A percentile compares a stretch with the other conserved stretches of the same genome.
Conservation (phyloP, 2,888 invertebrate genomes). For the Cataglyphis altisquamis region DNA sequence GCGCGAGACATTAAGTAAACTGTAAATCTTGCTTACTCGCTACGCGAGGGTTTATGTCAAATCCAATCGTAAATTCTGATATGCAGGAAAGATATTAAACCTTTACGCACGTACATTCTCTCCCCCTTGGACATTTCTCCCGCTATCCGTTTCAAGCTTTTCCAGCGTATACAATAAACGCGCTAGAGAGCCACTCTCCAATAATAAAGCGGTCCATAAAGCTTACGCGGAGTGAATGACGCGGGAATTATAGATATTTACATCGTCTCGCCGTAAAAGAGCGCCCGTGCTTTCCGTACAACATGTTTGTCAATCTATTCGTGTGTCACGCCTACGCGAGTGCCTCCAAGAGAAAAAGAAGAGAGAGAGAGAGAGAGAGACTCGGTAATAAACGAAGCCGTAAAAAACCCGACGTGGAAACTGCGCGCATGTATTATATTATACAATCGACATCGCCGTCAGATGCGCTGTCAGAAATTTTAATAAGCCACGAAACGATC, state of each 20-base stretch:
- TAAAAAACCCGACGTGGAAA: slow-evolving; percentile 29
- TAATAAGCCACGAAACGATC: slow-evolving; percentile 65
- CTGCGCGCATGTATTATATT: not conserved
- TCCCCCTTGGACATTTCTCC: not conserved
- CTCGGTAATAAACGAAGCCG: slow-evolving; percentile 33
- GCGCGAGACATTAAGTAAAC: slow-evolving; percentile 51
- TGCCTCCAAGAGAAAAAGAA: slow-evolving; percentile 9
- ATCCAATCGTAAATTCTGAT: slow-evolving; percentile 53
- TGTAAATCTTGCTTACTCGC: slow-evolving; percentile 55
- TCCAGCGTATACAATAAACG: slow-evolving; percentile 48
- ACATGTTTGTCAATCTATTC: slow-evolving; percentile 50
- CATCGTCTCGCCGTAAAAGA: slow-evolving; percentile 30
- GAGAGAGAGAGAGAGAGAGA: not conserved
- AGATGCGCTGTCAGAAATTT: slow-evolving; percentile 67
- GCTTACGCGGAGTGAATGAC: slow-evolving; percentile 48
- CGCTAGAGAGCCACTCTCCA: slow-evolving; percentile 43
- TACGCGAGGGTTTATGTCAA: slow-evolving; percentile 41
- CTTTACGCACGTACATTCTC: slow-evolving; percentile 29
- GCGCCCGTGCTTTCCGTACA: slow-evolving; percentile 8
- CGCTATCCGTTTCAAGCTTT: slow-evolving; percentile 32
- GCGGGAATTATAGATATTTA: slow-evolving; percentile 53
- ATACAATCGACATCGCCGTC: slow-evolving; percentile 19
- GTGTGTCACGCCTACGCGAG: slow-evolving; percentile 18
- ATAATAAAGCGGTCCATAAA: slow-evolving; percentile 53
- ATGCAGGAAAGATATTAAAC: slow-evolving; percentile 44